These are phyloP conservation scores for Acropora tenuis DNA, from an alignment of 64 coral and sea anemone genomes.

Conservation along the genomic window DNA sequence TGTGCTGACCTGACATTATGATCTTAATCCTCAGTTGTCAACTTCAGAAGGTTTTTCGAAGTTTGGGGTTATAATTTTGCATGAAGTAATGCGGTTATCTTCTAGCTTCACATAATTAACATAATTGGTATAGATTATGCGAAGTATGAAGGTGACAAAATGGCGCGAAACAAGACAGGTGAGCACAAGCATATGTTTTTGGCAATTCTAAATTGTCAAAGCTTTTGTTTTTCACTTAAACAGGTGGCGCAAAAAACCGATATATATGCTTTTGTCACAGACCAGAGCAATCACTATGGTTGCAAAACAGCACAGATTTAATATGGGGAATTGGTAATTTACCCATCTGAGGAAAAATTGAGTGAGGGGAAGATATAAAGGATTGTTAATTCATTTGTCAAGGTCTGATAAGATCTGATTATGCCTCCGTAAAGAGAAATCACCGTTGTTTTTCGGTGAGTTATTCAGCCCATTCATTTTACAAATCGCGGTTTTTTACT, in stretches of 20 bases:
- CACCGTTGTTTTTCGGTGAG: not conserved
- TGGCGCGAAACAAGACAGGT: conserved; percentile 20
- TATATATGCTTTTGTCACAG: no score
- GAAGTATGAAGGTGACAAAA: not conserved
- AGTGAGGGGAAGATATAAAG: no score
- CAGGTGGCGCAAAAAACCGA: no score
- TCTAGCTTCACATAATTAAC: not conserved
- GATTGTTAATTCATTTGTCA: no score
- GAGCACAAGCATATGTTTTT: not conserved
- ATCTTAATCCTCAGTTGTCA: not conserved
- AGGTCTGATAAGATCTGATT: no score
- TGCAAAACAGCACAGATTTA: not conserved
- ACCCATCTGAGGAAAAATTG: no score
- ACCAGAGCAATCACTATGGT: not conserved
- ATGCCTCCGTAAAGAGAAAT: no score
- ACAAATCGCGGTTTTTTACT: no score
- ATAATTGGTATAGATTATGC: conserved; percentile 29
- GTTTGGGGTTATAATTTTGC: no score
- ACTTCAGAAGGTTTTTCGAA: not conserved
- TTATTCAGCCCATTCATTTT: not conserved
- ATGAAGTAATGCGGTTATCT: not conserved
- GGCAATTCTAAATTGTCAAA: not conserved
- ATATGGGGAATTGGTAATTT: not conserved
- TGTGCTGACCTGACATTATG: not conserved
- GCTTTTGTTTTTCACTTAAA: no score